A percentile compares a stretch with the other conserved stretches of the same genome.
Evolutionary conservation across 2,113 vertebrate genomes (phyloP).

Genomic region (zebrafish (Danio rerio)): DNA sequence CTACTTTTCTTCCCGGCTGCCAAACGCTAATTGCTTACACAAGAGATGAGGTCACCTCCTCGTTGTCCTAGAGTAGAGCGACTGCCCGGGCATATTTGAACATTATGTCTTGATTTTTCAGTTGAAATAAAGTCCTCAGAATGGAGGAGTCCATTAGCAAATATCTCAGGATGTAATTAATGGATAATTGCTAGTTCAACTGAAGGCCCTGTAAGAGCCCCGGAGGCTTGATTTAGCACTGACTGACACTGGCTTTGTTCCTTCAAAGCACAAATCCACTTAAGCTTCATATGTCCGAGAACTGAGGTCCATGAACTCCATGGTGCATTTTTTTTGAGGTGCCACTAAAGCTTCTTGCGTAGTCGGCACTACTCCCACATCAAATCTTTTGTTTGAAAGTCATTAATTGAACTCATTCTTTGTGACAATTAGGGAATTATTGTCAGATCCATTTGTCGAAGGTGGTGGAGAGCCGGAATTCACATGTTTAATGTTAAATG

Average conservation of each 20-base stretch:
- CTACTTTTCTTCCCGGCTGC: constrained; percentile 49
- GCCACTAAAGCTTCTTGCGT: constrained; percentile 20
- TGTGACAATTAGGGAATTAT: constrained; percentile 41
- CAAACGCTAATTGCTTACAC: constrained; percentile 62
- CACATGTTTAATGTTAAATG: neutral
- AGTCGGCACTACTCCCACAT: constrained; percentile 13
- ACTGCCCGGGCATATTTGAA: constrained; percentile 47
- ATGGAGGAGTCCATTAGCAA: constrained; percentile 72
- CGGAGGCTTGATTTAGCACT: constrained; percentile 62
- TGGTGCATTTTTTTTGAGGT: constrained; percentile 40
- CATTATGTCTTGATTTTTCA: constrained; percentile 67
- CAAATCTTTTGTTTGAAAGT: constrained; percentile 14
- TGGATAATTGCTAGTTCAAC: constrained; percentile 70
- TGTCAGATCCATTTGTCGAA: neutral
- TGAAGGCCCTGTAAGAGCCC: constrained; percentile 59
- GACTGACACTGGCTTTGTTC: constrained; percentile 62
- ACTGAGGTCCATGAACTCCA: constrained; percentile 31
- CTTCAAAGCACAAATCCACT: constrained; percentile 55
- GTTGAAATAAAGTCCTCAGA: constrained; percentile 66
- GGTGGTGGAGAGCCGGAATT: neutral
- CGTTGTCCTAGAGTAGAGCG: constrained; percentile 47
- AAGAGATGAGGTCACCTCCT: constrained; percentile 67
- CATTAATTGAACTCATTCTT: constrained; percentile 22
- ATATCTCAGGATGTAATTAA: constrained; percentile 71
- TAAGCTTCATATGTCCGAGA: constrained; percentile 43